These are phyloP conservation scores for Tinea semifulvella DNA, from an alignment of 2,888 invertebrate genomes.

Conservation along the genomic window DNA sequence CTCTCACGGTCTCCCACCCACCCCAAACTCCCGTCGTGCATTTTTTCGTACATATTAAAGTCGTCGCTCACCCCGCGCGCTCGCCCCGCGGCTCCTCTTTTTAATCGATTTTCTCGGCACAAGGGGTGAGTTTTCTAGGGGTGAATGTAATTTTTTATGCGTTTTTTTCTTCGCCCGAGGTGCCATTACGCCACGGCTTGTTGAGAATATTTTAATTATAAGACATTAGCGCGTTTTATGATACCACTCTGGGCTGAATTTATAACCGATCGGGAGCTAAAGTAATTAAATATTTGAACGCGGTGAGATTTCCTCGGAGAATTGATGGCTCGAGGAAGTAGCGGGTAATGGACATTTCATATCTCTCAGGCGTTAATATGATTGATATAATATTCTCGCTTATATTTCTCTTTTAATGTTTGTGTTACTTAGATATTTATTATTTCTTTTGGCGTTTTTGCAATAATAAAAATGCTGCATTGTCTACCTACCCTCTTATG, in stretches of 20 bases:
- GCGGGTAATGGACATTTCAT: conserved; percentile 49
- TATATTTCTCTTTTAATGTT: conserved; percentile 3
- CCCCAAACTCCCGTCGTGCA: conserved; percentile 61
- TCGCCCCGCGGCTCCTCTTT: conserved; percentile 63
- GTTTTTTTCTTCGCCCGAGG: conserved; percentile 62
- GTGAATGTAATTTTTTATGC: conserved; percentile 70
- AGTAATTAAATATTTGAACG: conserved; percentile 68
- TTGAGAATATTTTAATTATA: conserved; percentile 70
- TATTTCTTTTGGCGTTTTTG: not conserved
- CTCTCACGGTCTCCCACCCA: conserved; percentile 48
- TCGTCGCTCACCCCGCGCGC: conserved; percentile 43
- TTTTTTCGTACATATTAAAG: conserved; percentile 68
- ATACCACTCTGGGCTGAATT: conserved; percentile 61
- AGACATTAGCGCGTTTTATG: conserved; percentile 67
- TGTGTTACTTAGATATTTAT: not conserved
- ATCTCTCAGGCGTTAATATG: conserved; percentile 17
- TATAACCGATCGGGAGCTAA: conserved; percentile 63
- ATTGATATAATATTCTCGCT: conserved; percentile 1
- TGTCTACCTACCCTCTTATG: too few species aligned
- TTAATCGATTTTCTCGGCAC: conserved; percentile 67
- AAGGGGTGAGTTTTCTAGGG: conserved; percentile 66
- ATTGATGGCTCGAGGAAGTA: conserved; percentile 29
- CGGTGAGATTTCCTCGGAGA: conserved; percentile 64
- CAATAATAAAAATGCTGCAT: not conserved
- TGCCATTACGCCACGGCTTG: conserved; percentile 68